Evolutionary conservation across 2,797 vertebrate genomes (phyloP).

Genomic region (Rhinatrema bivittatum): DNA sequence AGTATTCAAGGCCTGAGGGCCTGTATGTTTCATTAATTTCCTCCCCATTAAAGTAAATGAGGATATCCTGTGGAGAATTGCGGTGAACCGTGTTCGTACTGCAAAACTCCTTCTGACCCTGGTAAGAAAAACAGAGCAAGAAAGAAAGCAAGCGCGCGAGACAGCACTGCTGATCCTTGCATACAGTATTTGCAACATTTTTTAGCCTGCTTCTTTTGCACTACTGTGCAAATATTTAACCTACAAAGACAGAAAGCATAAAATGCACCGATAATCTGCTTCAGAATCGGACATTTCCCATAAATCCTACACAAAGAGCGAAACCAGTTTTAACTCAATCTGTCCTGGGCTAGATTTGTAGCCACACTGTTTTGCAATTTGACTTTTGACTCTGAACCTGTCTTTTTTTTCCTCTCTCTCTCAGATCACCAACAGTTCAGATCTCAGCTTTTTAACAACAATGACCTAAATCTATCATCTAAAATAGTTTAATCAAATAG

Average conservation of each 20-base stretch:
- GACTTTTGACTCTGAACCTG: too few species aligned
- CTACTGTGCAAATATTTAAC: constrained; percentile 48
- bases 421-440: too few species aligned
- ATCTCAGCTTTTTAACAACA: too few species aligned
- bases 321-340: too few species aligned
- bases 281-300: constrained; percentile 38
- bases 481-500: too few species aligned
- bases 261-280: constrained; percentile 42
- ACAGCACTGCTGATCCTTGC: constrained; percentile 31
- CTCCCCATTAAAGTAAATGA: constrained; percentile 62
- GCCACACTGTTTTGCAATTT: too few species aligned
- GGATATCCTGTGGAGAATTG: constrained; percentile 62
- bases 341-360: too few species aligned
- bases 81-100: constrained; percentile 53
- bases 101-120: constrained; percentile 49
- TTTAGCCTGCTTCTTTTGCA: constrained; percentile 5
- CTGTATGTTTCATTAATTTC: constrained; percentile 65
- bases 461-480: too few species aligned
- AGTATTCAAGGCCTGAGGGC: constrained; percentile 53
- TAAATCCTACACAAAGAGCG: constrained; percentile 42
- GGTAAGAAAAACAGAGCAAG: constrained; percentile 50
- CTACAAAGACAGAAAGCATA: constrained; percentile 48
- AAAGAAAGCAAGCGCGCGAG: constrained; percentile 25
- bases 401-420: too few species aligned
- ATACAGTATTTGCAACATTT: constrained; percentile 17